These are phyloP conservation scores for Drosophila longiperda DNA, from an alignment of 2,888 invertebrate genomes.

Conservation along the genomic window DNA sequence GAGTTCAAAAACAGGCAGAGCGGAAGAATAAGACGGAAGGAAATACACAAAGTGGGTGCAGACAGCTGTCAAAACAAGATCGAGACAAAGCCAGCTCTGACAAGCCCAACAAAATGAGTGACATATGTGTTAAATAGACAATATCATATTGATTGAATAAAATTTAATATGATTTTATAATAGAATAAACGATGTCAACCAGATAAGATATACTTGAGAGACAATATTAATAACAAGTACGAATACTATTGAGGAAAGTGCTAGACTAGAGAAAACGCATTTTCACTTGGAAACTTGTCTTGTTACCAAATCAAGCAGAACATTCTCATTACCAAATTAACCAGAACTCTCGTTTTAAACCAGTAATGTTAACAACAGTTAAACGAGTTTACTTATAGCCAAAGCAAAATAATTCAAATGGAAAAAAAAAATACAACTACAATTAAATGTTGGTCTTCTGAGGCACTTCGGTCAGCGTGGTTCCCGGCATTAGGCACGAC, in stretches of 20 bases:
- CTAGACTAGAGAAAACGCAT: neutral
- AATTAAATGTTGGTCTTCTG: neutral
- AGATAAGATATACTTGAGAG: too few species aligned
- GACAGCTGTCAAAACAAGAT: constrained; percentile 26
- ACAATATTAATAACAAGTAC: too few species aligned
- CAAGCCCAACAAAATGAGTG: neutral
- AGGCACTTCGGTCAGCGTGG: neutral
- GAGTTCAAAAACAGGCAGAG: constrained; percentile 26
- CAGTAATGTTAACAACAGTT: neutral
- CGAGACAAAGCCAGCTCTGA: constrained; percentile 1
- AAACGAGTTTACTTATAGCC: neutral
- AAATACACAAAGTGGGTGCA: constrained; percentile 5
- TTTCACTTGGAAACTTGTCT: neutral
- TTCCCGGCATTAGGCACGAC: neutral
- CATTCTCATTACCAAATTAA: neutral
- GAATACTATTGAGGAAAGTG: too few species aligned
- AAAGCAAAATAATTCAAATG: neutral
- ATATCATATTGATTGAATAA: neutral
- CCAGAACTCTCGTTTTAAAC: too few species aligned
- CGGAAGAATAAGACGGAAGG: constrained; percentile 34
- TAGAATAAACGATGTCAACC: too few species aligned
- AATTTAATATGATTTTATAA: too few species aligned
- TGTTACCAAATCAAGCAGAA: neutral
- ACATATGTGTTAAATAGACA: neutral
- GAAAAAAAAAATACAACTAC: neutral